A percentile compares a stretch with the other conserved stretches of the same genome.
These are phyloP conservation scores for Aleadryas rufinucha DNA, from an alignment of 2,113 vertebrate species.

Conservation along the genomic window DNA sequence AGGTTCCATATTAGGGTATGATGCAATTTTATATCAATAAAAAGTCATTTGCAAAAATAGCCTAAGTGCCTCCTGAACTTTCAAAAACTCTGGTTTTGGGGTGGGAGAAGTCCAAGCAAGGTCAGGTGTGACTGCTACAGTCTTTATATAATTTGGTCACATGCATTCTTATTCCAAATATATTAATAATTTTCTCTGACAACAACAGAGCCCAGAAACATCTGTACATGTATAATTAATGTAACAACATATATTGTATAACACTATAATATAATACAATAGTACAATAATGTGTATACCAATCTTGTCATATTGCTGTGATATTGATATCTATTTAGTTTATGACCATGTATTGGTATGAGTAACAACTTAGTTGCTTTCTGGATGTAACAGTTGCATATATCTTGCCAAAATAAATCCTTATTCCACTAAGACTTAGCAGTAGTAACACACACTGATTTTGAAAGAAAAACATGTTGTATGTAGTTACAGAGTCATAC, in stretches of 20 bases:
- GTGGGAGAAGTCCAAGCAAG: neutral
- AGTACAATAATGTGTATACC: neutral
- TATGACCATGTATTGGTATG: neutral
- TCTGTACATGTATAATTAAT: neutral
- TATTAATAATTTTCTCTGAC: neutral
- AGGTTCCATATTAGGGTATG: neutral
- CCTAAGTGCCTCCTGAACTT: neutral
- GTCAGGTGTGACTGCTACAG: neutral
- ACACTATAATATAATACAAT: neutral
- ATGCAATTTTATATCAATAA: neutral
- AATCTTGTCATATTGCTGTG: neutral
- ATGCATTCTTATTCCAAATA: neutral
- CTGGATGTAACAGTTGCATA: neutral
- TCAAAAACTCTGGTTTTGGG: neutral
- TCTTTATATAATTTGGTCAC: neutral
- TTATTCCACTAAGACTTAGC: neutral
- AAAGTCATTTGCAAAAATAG: neutral
- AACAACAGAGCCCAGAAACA: neutral
- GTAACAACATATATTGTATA: neutral
- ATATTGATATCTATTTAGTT: neutral
- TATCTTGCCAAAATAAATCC: neutral
- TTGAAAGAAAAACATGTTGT: neutral
- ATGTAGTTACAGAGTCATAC: neutral
- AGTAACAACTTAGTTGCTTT: neutral
- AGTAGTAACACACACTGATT: neutral